Percentiles rank a stretch among this genome's conserved stretches.
These are phyloP conservation scores for Oryzias celebensis DNA, from an alignment of 2,113 vertebrate genomes.

Conservation along the genomic window DNA sequence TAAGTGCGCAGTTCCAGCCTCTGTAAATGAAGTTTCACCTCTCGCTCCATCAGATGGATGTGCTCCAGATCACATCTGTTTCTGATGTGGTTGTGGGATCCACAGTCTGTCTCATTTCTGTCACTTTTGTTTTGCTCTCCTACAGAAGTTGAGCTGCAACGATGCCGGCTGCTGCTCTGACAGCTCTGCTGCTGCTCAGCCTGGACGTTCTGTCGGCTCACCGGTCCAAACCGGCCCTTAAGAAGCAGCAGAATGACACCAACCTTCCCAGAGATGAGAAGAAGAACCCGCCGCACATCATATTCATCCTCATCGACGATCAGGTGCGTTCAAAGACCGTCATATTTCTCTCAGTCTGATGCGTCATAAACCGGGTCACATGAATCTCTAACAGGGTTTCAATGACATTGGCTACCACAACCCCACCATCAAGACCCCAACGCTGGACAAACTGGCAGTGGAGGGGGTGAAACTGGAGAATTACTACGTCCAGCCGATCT, in stretches of 20 bases:
- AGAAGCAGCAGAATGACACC: slow-evolving; percentile 58
- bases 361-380: no score
- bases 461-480: slow-evolving; percentile 96
- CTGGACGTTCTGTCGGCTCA: slow-evolving; percentile 83
- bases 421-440: slow-evolving; percentile 89
- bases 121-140: neutral
- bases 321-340: slow-evolving; percentile 64
- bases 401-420: slow-evolving; percentile 94
- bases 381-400: slow-evolving; percentile 75
- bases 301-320: slow-evolving; percentile 94
- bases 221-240: slow-evolving; percentile 74
- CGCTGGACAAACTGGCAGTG: slow-evolving; percentile 90
- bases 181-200: slow-evolving; percentile 72
- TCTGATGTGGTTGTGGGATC: slow-evolving; percentile 48
- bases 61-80: slow-evolving; percentile 28
- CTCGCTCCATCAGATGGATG: slow-evolving; percentile 39
- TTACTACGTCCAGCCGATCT: slow-evolving; percentile 97
- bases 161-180: slow-evolving; percentile 30
- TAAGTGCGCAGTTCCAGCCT: slow-evolving; percentile 2
- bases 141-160: slow-evolving; percentile 16
- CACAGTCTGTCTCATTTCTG: slow-evolving; percentile 5
- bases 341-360: no score
- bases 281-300: slow-evolving; percentile 85
- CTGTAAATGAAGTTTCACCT: slow-evolving; percentile 17
- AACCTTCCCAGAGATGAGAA: slow-evolving; percentile 35